Percentiles rank a stretch among this genome's conserved stretches.
These are phyloP conservation scores for Brassicogethes aeneus DNA, from an alignment of 2,888 invertebrate genomes.

Conservation along the genomic window DNA sequence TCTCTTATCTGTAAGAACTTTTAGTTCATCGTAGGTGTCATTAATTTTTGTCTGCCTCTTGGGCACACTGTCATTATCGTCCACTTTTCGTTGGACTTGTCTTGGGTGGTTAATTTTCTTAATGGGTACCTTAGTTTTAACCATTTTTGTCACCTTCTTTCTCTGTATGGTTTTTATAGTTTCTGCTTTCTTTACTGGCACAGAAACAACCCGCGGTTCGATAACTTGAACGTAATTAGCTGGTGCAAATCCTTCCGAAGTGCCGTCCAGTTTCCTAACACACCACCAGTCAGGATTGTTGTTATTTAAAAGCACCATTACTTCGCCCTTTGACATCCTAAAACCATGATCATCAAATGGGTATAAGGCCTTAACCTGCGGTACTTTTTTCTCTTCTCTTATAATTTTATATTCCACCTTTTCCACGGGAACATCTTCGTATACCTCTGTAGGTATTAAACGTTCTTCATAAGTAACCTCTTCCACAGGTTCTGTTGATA, in stretches of 20 bases:
- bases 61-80: slow-evolving; percentile 69
- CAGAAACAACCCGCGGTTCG: slow-evolving; percentile 76
- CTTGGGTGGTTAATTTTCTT: slow-evolving; percentile 44
- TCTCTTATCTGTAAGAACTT: slow-evolving; percentile 69
- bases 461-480: slow-evolving; percentile 49
- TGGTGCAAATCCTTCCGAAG: slow-evolving; percentile 88
- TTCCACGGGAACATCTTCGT: slow-evolving; percentile 87
- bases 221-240: slow-evolving; percentile 93
- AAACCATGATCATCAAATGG: slow-evolving; percentile 90
- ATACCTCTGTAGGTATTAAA: slow-evolving; percentile 83
- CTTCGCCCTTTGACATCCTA: slow-evolving; percentile 82
- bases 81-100: slow-evolving; percentile 36
- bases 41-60: slow-evolving; percentile 73
- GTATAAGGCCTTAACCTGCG: slow-evolving; percentile 81
- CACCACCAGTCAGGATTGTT: slow-evolving; percentile 99
- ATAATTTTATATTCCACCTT: slow-evolving; percentile 77
- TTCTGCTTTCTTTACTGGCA: slow-evolving; percentile 78
- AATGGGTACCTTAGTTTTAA: slow-evolving; percentile 77
- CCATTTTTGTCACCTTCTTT: slow-evolving; percentile 84
- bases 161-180: slow-evolving; percentile 75
- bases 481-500: slow-evolving; percentile 50
- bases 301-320: slow-evolving; percentile 85
- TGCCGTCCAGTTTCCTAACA: slow-evolving; percentile 83
- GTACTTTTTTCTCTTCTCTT: slow-evolving; percentile 76
- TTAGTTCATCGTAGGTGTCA: slow-evolving; percentile 70